A percentile compares a stretch with the other conserved stretches of the same genome.
These are phyloP conservation scores for Agonopterix alstromeriana DNA, from an alignment of 2,888 invertebrate genomes.

Conservation along the genomic window DNA sequence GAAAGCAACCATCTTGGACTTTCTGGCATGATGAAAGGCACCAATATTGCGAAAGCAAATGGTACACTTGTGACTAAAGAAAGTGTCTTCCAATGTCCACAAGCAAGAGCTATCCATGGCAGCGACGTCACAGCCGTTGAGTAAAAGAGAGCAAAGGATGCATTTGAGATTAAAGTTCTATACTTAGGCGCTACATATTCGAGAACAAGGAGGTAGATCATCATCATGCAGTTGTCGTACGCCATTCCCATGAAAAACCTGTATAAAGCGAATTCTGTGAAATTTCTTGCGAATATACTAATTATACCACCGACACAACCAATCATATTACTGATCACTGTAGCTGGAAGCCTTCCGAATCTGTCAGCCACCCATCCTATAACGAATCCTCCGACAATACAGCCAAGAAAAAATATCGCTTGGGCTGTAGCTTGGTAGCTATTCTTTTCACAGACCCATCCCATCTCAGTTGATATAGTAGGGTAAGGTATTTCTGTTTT, in stretches of 20 bases:
- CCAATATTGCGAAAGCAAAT: conserved; percentile 29
- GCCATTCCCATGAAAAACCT: conserved; percentile 48
- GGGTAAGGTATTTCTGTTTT: conserved; percentile 48
- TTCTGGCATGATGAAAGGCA: conserved; percentile 42
- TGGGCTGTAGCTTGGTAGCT: conserved; percentile 52
- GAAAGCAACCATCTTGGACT: conserved; percentile 50
- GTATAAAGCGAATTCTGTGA: conserved; percentile 35
- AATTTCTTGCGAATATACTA: conserved; percentile 35
- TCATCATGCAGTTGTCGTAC: conserved; percentile 48
- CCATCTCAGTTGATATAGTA: conserved; percentile 45
- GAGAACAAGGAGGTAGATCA: conserved; percentile 43
- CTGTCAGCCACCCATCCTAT: conserved; percentile 49
- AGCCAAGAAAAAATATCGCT: conserved; percentile 45
- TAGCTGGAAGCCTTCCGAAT: conserved; percentile 43
- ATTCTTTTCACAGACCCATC: conserved; percentile 48
- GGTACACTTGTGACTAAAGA: conserved; percentile 46
- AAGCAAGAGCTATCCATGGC: conserved; percentile 46
- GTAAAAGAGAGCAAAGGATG: conserved; percentile 45
- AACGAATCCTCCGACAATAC: conserved; percentile 39
- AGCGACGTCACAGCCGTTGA: conserved; percentile 29
- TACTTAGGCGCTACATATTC: conserved; percentile 51
- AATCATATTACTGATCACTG: conserved; percentile 31
- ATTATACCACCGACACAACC: conserved; percentile 38
- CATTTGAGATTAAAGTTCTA: conserved; percentile 39
- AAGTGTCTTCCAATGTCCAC: conserved; percentile 45